Percentiles rank a stretch among this genome's conserved stretches.
phyloP scores from a whole-genome alignment of 2,888 invertebrate genomes.

The Ormia ochracea region DNA sequence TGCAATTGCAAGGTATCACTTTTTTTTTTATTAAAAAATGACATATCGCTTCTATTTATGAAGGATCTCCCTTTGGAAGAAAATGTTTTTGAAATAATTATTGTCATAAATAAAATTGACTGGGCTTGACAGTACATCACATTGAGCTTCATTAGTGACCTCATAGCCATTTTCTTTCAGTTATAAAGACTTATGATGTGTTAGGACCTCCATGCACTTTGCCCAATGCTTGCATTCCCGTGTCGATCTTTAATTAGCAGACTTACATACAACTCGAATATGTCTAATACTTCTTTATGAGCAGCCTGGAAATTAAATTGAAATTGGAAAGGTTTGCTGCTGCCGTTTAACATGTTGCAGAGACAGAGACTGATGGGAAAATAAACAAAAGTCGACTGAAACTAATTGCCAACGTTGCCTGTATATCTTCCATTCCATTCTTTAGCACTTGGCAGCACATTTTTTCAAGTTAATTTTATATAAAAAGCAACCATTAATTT shows the following conservation, averaged over 20 bases:
- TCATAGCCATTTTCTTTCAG: too few species aligned
- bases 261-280: background rate
- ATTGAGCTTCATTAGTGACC: too few species aligned
- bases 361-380: background rate
- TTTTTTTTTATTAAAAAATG: too few species aligned
- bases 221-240: too few species aligned
- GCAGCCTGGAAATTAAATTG: slow-evolving; percentile 39
- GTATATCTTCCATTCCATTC: slow-evolving; percentile 34
- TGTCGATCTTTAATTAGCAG: background rate
- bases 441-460: slow-evolving; percentile 33
- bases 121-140: too few species aligned
- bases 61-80: too few species aligned
- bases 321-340: slow-evolving; percentile 26
- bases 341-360: background rate
- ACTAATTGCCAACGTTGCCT: slow-evolving; percentile 52
- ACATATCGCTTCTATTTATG: too few species aligned
- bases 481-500: background rate
- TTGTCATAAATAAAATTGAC: too few species aligned
- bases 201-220: too few species aligned
- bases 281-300: background rate
- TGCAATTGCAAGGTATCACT: too few species aligned
- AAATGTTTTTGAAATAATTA: too few species aligned
- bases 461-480: slow-evolving; percentile 12
- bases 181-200: too few species aligned
- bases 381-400: background rate